Conservation (phyloP, 2,113 vertebrate genomes). For the Myrmecophaga tridactyla region DNA sequence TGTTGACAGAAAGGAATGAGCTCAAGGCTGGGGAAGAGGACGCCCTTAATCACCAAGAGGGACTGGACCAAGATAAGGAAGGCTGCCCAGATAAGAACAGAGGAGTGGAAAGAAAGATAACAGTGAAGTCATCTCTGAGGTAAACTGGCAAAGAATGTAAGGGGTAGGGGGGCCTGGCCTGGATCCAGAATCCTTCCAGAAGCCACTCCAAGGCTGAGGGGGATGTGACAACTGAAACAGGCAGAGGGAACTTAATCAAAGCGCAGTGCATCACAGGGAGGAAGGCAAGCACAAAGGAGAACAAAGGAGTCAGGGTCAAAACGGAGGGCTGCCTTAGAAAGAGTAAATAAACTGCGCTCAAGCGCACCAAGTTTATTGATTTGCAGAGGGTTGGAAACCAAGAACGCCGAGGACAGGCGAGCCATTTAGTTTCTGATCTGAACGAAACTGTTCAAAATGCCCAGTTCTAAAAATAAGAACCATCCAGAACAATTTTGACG, state of each 20-base stretch:
- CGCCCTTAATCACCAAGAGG: background rate
- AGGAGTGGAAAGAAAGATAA: background rate
- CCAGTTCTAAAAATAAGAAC: background rate
- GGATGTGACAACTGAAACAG: background rate
- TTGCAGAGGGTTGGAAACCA: background rate
- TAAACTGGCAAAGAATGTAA: background rate
- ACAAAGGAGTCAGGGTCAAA: background rate
- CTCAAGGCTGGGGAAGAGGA: background rate
- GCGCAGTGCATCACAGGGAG: background rate
- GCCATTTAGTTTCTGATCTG: background rate
- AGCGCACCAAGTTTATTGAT: background rate
- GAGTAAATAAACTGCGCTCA: background rate
- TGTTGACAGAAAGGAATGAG: background rate
- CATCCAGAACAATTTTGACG: background rate
- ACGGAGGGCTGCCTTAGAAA: rapidly evolving
- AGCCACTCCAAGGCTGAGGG: background rate
- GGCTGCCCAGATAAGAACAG: background rate
- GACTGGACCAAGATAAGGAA: background rate
- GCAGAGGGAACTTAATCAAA: background rate
- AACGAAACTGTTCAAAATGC: background rate
- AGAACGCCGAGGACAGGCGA: background rate
- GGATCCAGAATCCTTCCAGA: background rate
- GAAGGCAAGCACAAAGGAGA: background rate
- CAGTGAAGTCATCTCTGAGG: background rate
- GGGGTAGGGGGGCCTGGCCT: background rate